Percentiles rank a stretch among this genome's conserved stretches.
phyloP scores from a whole-genome alignment of 2,888 invertebrate genomes.

The Xylota sylvarum region DNA sequence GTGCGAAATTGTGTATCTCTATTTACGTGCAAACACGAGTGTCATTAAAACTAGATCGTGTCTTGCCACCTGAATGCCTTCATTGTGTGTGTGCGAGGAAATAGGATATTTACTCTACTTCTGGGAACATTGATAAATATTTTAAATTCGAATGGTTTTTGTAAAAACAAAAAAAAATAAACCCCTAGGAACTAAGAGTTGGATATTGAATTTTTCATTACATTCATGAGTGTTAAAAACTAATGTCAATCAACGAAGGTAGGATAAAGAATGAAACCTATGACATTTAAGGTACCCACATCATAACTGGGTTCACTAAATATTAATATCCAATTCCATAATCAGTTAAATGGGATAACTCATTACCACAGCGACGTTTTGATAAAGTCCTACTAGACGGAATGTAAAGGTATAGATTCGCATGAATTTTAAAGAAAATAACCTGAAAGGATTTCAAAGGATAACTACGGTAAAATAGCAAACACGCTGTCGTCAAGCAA shows the following conservation, averaged over 20 bases:
- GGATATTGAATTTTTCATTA: background rate
- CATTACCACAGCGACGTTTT: background rate
- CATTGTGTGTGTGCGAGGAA: background rate
- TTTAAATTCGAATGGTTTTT: conserved; percentile 11
- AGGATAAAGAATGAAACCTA: too few species aligned
- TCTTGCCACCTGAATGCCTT: conserved; percentile 23
- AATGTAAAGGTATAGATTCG: background rate
- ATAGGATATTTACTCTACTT: background rate
- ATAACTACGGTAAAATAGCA: background rate
- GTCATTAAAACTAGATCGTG: conserved; percentile 13
- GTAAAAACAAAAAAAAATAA: too few species aligned
- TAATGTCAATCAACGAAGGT: too few species aligned
- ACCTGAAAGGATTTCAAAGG: background rate
- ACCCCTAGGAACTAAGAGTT: background rate
- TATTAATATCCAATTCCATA: background rate
- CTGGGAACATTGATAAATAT: conserved; percentile 1
- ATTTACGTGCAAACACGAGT: conserved; percentile 24
- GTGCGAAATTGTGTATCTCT: conserved; percentile 2
- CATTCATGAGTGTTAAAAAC: background rate
- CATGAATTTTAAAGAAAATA: background rate
- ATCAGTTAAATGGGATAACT: background rate
- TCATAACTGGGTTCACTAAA: too few species aligned
- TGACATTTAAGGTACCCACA: too few species aligned
- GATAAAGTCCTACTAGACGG: too few species aligned
- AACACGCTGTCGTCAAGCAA: background rate